A percentile compares a stretch with the other conserved stretches of the same genome.
Conservation (phyloP, 2,797 vertebrate genomes). For the Melanotaenia parkinsoni region DNA sequence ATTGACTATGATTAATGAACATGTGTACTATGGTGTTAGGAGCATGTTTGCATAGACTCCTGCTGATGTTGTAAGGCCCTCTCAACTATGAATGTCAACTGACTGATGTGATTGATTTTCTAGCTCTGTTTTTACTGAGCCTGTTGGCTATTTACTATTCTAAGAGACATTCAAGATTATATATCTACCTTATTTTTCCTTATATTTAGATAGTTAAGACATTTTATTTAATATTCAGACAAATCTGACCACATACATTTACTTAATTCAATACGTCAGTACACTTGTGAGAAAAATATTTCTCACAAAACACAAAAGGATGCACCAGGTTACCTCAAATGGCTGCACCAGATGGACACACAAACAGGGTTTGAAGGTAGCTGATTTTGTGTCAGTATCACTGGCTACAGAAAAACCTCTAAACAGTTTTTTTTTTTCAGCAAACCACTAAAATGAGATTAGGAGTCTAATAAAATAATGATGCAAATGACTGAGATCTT, state of each 20-base stretch:
- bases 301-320: slow-evolving; percentile 14
- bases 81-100: background rate
- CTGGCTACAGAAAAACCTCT: slow-evolving; percentile 2
- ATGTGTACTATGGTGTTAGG: background rate
- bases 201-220: slow-evolving; percentile 15
- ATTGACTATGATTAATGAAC: slow-evolving; percentile 20
- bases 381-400: background rate
- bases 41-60: slow-evolving; percentile 1
- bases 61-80: slow-evolving; percentile 17
- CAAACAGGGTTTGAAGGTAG: slow-evolving; percentile 24
- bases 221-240: slow-evolving; percentile 19
- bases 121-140: slow-evolving; percentile 3
- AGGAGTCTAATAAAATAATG: slow-evolving; percentile 41
- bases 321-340: slow-evolving; percentile 10
- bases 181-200: slow-evolving; percentile 6
- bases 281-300: background rate
- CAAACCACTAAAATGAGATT: slow-evolving; percentile 24
- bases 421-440: slow-evolving; percentile 10
- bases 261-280: slow-evolving; percentile 11
- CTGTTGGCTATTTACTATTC: slow-evolving; percentile 23
- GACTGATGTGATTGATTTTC: slow-evolving; percentile 24
- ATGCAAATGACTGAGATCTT: slow-evolving; percentile 38
- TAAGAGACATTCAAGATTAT: slow-evolving; percentile 1
- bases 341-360: background rate
- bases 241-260: slow-evolving; percentile 14